Evolutionary conservation across 2,888 invertebrate species (phyloP).

Genomic region (Drosophila leonis): DNA sequence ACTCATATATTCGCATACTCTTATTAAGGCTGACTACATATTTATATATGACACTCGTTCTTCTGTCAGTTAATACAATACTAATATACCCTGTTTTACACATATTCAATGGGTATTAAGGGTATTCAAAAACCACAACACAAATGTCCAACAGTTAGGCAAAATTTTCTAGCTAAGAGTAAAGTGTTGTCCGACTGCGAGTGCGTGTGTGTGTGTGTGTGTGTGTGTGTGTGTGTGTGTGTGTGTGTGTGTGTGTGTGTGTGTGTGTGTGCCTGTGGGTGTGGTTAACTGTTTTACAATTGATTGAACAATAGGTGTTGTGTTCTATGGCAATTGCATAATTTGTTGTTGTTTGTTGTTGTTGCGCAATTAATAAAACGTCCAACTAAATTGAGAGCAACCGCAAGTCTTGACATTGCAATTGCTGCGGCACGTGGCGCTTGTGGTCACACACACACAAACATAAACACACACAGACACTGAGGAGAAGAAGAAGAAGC

Average conservation of each 20-base stretch:
- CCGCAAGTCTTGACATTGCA: conserved; percentile 64
- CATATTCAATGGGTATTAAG: neutral
- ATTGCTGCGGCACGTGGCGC: conserved; percentile 16
- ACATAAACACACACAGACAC: neutral
- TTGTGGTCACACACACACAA: conserved; percentile 9
- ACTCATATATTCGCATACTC: too few relatives aligned
- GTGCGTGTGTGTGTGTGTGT: conserved; percentile 29
- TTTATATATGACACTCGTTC: too few relatives aligned
- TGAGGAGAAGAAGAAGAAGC: conserved; percentile 7
- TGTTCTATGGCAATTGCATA: conserved; percentile 40
- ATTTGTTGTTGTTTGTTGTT: conserved; percentile 31
- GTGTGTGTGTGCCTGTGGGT: conserved; percentile 30
- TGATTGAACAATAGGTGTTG: conserved; percentile 56
- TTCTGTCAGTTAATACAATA: too few relatives aligned
- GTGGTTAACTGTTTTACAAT: conserved; percentile 50
- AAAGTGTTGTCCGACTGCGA: conserved; percentile 29
- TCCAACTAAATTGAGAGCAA: conserved; percentile 69
- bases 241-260: conserved; percentile 24
- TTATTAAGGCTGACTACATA: too few relatives aligned
- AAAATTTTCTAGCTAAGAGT: conserved; percentile 41
- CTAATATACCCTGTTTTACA: neutral
- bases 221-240: conserved; percentile 27
- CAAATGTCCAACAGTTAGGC: conserved; percentile 50
- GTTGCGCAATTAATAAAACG: conserved; percentile 74
- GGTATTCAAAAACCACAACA: conserved; percentile 51